phyloP scores from a whole-genome alignment of 2,888 invertebrate species.

The Amitus sp. region DNA sequence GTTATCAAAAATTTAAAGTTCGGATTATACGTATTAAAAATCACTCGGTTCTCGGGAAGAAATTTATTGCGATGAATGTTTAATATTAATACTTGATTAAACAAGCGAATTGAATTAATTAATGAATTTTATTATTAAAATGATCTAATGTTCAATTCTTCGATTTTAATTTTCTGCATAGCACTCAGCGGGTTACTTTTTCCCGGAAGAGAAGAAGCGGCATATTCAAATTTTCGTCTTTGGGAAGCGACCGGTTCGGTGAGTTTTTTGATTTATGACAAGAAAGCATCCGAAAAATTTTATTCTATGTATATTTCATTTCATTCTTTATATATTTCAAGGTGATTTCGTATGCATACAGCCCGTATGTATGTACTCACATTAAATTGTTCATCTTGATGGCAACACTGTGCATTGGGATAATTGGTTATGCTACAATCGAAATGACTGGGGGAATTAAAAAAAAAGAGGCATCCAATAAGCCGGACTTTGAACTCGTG shows the following conservation, averaged over 20 bases:
- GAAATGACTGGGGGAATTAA: slow-evolving; percentile 64
- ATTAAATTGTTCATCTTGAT: slow-evolving; percentile 78
- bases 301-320: no score
- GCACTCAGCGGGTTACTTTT: slow-evolving; percentile 88
- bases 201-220: slow-evolving; percentile 86
- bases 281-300: no score
- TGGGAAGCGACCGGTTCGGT: slow-evolving; percentile 94
- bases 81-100: no score
- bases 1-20: no score
- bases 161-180: slow-evolving; percentile 63
- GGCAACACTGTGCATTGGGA: slow-evolving; percentile 76
- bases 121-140: no score
- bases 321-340: no score
- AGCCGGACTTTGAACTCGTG: slow-evolving; percentile 59
- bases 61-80: no score
- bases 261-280: no score
- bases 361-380: slow-evolving; percentile 79
- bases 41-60: no score
- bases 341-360: slow-evolving; percentile 83
- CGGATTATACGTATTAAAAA: no score
- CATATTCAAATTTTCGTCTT: slow-evolving; percentile 90
- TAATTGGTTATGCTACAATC: slow-evolving; percentile 78
- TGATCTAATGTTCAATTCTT: no score
- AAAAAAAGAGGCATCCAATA: slow-evolving; percentile 37
- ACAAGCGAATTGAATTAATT: no score